Percentiles rank a stretch among this genome's conserved stretches.
Conservation (phyloP, 2,113 vertebrate species). For the Phaethon lepturus region DNA sequence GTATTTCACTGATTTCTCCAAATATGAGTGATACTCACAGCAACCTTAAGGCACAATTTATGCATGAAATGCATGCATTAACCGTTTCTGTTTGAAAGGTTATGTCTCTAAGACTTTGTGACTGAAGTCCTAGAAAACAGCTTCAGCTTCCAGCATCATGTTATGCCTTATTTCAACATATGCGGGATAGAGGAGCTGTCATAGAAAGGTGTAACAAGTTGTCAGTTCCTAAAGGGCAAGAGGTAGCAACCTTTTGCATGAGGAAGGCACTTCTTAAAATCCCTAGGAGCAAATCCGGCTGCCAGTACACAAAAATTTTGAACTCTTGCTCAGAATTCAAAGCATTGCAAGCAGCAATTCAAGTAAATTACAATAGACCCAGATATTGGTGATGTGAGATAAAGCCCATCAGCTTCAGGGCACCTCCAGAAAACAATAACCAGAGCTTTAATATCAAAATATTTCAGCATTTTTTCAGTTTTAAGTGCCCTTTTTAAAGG, state of each 20-base stretch:
- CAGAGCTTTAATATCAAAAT: not conserved
- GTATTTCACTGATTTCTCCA: not conserved
- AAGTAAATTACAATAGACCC: not conserved
- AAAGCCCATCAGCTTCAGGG: not conserved
- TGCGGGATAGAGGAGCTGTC: not conserved
- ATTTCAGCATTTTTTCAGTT: not conserved
- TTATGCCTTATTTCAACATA: not conserved
- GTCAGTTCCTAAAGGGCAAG: constrained; percentile 16
- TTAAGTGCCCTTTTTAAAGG: not conserved
- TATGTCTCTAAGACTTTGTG: not conserved
- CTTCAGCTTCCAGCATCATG: not conserved
- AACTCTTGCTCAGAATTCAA: not conserved
- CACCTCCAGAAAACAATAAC: not conserved
- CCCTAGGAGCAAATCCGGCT: not conserved
- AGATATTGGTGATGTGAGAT: not conserved
- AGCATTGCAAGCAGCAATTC: not conserved
- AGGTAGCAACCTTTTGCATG: not conserved
- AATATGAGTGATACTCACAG: not conserved
- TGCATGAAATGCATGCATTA: not conserved
- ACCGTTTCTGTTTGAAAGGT: not conserved
- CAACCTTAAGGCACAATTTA: not conserved
- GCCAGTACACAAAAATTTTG: not conserved
- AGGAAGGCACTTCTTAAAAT: not conserved
- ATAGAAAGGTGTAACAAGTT: not conserved
- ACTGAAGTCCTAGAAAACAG: not conserved